phyloP scores from a whole-genome alignment of 2,113 vertebrate genomes.

The Zapornia atra region DNA sequence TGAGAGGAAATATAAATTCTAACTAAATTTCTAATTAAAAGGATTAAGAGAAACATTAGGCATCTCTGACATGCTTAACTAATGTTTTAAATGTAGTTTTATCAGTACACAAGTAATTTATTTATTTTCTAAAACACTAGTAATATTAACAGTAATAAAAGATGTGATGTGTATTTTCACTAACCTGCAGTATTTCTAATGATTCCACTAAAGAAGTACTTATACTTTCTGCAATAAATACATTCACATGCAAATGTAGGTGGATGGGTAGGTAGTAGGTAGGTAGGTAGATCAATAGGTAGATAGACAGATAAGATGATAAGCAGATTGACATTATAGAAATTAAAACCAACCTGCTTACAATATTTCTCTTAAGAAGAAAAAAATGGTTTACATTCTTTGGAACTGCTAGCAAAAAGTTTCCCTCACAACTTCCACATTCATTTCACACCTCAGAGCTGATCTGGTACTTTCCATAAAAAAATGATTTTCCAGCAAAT shows the following conservation, averaged over 20 bases:
- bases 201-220: neutral
- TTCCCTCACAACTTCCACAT: neutral
- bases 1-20: neutral
- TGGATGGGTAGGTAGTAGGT: neutral
- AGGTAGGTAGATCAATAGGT: neutral
- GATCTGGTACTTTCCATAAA: neutral
- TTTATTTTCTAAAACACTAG: neutral
- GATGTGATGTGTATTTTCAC: neutral
- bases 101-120: neutral
- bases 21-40: neutral
- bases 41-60: neutral
- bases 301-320: neutral
- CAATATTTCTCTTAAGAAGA: neutral
- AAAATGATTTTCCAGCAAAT: neutral
- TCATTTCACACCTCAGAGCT: neutral
- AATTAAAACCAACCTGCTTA: neutral
- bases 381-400: neutral
- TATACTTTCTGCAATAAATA: neutral
- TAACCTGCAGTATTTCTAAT: neutral
- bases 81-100: neutral
- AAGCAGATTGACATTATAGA: neutral
- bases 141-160: neutral
- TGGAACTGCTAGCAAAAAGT: neutral
- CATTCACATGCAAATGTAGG: neutral
- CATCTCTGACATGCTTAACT: neutral